Conservation (phyloP, 1,140 invertebrate genomes). For the Drosophila pseudoobscura region DNA sequence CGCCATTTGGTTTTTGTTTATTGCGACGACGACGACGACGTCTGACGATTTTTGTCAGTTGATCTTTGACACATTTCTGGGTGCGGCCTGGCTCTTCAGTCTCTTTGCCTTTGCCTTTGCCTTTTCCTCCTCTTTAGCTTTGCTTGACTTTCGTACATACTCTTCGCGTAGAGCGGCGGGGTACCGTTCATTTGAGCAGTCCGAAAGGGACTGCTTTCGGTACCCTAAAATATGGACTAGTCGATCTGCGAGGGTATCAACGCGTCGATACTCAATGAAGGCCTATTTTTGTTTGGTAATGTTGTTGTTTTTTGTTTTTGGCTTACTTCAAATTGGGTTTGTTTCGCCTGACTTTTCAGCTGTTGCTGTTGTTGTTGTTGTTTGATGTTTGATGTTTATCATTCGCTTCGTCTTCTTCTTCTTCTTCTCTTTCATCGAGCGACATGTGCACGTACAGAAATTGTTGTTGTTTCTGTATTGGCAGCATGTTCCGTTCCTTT, state of each 20-base stretch:
- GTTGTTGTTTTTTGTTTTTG: slow-evolving; percentile 14
- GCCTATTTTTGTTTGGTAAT: too few species aligned
- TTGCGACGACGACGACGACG: slow-evolving; percentile 40
- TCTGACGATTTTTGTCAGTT: slow-evolving; percentile 78
- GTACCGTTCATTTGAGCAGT: too few species aligned
- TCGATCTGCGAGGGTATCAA: not conserved
- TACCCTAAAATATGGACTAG: not conserved
- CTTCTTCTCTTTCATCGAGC: slow-evolving; percentile 18
- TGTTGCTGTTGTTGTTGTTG: slow-evolving; percentile 53
- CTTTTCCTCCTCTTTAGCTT: not conserved
- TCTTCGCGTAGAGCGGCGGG: too few species aligned
- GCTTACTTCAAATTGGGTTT: slow-evolving; percentile 51
- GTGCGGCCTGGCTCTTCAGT: slow-evolving; percentile 53
- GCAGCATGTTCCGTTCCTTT: slow-evolving; percentile 76
- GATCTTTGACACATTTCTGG: slow-evolving; percentile 79
- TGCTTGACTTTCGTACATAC: slow-evolving; percentile 1
- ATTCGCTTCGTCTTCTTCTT: slow-evolving; percentile 22
- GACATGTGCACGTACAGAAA: slow-evolving; percentile 74
- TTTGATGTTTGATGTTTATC: slow-evolving; percentile 66
- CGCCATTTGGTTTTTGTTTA: slow-evolving; percentile 61
- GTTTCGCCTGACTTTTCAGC: slow-evolving; percentile 62
- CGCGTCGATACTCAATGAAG: too few species aligned
- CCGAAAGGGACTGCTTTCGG: too few species aligned
- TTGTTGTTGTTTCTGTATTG: slow-evolving; percentile 62
- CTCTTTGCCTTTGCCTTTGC: not conserved